Percentiles rank a stretch among this genome's conserved stretches.
Conservation (phyloP, 2,888 invertebrate species). For the Brachypalpus laphriformis region DNA sequence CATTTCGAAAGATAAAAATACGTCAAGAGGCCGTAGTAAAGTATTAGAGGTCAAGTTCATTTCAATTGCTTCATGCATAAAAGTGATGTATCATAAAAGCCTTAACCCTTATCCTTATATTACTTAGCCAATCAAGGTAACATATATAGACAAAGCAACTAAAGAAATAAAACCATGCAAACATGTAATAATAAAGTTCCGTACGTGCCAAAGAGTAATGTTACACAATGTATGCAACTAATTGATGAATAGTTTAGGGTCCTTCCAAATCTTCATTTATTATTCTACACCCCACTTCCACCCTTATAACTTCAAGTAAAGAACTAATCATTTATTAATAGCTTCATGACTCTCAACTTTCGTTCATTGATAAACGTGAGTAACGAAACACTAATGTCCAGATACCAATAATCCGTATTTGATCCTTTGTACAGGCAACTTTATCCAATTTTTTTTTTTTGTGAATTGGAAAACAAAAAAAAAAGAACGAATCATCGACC, state of each 20-base stretch:
- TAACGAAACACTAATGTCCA: not conserved
- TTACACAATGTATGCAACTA: not conserved
- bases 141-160: not conserved
- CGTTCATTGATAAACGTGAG: not conserved
- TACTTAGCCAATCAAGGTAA: not conserved
- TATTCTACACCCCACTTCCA: not conserved
- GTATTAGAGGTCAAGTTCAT: no score
- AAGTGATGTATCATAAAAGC: no score
- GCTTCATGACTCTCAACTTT: not conserved
- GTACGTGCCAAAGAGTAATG: not conserved
- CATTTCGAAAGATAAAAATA: no score
- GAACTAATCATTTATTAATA: not conserved
- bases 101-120: no score
- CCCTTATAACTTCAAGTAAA: not conserved
- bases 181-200: not conserved
- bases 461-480: not conserved
- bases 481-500: not conserved
- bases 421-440: not conserved
- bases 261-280: not conserved
- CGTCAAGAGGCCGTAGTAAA: no score
- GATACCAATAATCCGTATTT: not conserved
- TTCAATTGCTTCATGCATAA: no score
- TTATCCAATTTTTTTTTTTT: not conserved
- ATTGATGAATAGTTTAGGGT: not conserved
- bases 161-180: not conserved